phyloP scores from a whole-genome alignment of 2,113 vertebrate species.

The Orthochromis malagaraziensis region DNA sequence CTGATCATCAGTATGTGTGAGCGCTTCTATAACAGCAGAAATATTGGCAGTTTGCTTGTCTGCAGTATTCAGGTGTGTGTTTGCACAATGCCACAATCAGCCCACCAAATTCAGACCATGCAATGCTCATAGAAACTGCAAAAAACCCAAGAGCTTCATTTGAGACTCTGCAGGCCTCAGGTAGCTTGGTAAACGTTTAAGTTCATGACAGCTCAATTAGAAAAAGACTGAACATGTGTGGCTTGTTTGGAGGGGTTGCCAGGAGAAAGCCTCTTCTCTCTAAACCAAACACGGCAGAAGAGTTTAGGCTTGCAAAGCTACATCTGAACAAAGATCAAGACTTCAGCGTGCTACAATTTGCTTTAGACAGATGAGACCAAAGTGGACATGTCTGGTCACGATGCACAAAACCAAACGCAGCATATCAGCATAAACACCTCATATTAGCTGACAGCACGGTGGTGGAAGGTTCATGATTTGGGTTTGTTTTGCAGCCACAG shows the following conservation, averaged over 20 bases:
- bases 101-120: background rate
- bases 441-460: background rate
- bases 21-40: background rate
- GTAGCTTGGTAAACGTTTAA: background rate
- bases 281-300: background rate
- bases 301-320: background rate
- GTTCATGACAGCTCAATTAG: background rate
- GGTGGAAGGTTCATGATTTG: background rate
- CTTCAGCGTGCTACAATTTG: background rate
- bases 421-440: background rate
- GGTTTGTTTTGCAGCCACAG: background rate
- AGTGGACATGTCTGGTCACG: background rate
- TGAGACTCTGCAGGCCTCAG: background rate
- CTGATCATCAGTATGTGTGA: background rate
- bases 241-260: background rate
- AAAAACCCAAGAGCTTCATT: background rate
- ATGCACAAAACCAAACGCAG: background rate
- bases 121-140: background rate
- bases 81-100: background rate
- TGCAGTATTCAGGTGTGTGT: background rate
- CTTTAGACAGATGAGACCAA: background rate
- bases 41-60: background rate
- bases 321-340: background rate
- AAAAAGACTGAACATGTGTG: background rate
- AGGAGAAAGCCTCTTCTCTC: background rate